Evolutionary conservation across 2,888 invertebrate genomes (phyloP), one percentile per base, ranked within the genome.

Genomic region (Adelognathus sp.): DNA sequence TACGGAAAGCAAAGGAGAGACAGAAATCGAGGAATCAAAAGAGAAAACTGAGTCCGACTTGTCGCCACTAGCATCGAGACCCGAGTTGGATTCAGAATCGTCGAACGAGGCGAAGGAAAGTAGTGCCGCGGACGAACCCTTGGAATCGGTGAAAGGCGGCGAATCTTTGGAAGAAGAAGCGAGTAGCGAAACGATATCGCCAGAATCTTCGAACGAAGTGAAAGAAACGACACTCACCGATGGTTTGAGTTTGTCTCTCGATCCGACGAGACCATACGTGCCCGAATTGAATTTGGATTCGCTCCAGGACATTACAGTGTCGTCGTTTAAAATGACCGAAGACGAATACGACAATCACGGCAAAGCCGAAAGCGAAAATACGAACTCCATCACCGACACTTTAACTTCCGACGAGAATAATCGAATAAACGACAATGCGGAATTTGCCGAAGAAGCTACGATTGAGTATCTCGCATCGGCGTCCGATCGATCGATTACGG

Each of bases 201-300:
- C 79, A 1, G 82, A 84, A 16, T 85, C 85, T 2, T 86, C 85
- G 3, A 85, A 86, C 72, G 87, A 88, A 39, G 80, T 82, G 0
- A 88, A 86, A 54, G 86, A 86, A 56, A 86, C 86, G 0, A 86
- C 84, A 66, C 77, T 61, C 1, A 83, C 83, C 21, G 83, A 83
- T 31, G 81, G 79, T 16, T 24, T 74, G 18, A 83, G 83, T 56
- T 50, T 86, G 16, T 87, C 87, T 0, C 44, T 83, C 29, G 88
- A 87, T 60, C 82, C 83, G 0, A 78, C 63, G 0, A 79, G 83
- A 31, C 90, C 90, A 0, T 79, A 85, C 27, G 87, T 91, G 0
- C 91, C 91, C 0, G 91, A 90, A 67, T 73, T 90, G 58, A 89
- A 91, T 72, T 80, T 91, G 16, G 88, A 90, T 64, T 88, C 89